Percentiles rank a stretch among this genome's conserved stretches.
These are phyloP conservation scores for Galbula dea DNA, from an alignment of 2,113 vertebrate genomes.

Conservation along the genomic window DNA sequence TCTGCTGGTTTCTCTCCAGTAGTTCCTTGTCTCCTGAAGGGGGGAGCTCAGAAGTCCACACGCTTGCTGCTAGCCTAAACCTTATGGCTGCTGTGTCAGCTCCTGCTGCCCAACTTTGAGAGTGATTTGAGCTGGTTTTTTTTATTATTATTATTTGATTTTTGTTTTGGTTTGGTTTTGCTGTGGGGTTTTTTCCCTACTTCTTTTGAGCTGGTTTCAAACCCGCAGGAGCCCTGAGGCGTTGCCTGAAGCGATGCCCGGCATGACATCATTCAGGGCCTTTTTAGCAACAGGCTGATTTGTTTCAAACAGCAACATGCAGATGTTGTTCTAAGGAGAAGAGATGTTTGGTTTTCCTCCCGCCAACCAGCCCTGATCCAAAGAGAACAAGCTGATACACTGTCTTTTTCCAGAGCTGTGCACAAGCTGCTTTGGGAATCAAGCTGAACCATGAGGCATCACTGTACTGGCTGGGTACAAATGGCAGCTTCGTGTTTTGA, in stretches of 20 bases:
- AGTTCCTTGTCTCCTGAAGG: too few relatives aligned
- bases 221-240: background rate
- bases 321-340: slow-evolving; percentile 42
- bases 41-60: too few relatives aligned
- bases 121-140: background rate
- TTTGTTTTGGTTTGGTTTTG: background rate
- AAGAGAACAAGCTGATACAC: background rate
- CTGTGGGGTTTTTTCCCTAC: background rate
- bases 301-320: slow-evolving; percentile 33
- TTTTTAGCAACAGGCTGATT: slow-evolving; percentile 39
- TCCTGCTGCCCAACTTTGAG: background rate
- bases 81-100: background rate
- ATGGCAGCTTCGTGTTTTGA: background rate
- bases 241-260: background rate
- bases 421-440: background rate
- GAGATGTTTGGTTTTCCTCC: slow-evolving; percentile 9
- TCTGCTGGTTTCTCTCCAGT: too few relatives aligned
- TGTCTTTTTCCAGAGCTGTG: background rate
- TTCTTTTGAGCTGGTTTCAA: background rate
- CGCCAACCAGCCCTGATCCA: background rate
- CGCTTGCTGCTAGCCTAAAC: background rate
- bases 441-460: fast-evolving
- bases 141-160: background rate
- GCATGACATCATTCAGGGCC: slow-evolving; percentile 2
- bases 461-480: background rate